Evolutionary conservation across 2,888 invertebrate genomes (phyloP).

Genomic region (Dichetophora obliterata): DNA sequence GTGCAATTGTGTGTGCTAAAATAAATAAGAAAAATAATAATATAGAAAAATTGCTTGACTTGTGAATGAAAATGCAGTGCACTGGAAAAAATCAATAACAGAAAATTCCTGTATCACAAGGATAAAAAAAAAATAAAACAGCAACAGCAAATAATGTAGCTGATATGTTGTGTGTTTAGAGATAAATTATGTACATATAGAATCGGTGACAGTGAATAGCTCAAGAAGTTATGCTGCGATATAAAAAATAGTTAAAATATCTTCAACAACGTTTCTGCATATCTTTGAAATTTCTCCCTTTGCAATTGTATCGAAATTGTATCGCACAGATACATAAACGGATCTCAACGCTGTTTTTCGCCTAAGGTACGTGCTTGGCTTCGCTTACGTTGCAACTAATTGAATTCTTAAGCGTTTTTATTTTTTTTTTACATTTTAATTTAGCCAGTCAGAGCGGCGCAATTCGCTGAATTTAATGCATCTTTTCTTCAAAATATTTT

Average conservation of each 20-base stretch:
- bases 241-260: no score
- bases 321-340: neutral
- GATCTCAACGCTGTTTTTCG: neutral
- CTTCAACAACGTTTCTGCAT: no score
- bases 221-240: no score
- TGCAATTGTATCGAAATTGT: neutral
- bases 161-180: neutral
- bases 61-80: conserved; percentile 40
- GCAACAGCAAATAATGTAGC: neutral
- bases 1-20: neutral
- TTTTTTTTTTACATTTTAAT: neutral
- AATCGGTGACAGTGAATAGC: neutral
- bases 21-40: neutral
- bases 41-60: conserved; percentile 1
- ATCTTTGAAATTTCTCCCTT: no score
- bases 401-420: neutral
- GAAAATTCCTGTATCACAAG: neutral
- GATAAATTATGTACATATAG: neutral
- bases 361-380: neutral
- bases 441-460: neutral
- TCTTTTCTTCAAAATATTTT: no score
- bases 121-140: neutral
- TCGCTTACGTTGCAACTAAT: neutral
- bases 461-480: neutral
- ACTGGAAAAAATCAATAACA: conserved; percentile 33